Percentiles rank a stretch among this genome's conserved stretches.
Conservation (phyloP, 2,113 vertebrate species). For the Pterophyllum scalare region DNA sequence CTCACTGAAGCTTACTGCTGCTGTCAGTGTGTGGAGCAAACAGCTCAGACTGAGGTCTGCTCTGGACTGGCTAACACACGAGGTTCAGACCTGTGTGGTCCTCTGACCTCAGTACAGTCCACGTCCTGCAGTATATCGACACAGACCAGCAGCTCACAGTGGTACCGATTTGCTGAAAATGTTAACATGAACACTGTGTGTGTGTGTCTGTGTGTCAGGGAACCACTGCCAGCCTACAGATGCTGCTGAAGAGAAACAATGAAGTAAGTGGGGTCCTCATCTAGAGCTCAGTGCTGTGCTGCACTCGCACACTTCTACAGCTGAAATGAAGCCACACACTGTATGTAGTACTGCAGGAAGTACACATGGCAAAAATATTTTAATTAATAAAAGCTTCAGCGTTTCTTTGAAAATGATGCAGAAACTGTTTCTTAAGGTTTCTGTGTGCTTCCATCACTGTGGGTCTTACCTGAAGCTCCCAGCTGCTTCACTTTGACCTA, state of each 20-base stretch:
- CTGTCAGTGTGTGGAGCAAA: too few relatives aligned
- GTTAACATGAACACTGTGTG: background rate
- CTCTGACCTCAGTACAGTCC: background rate
- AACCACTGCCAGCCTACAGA: constrained; percentile 85
- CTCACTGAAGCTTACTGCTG: too few relatives aligned
- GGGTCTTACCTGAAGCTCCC: background rate
- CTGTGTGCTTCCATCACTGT: background rate
- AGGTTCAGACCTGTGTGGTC: background rate
- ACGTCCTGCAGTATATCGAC: background rate
- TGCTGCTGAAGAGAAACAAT: constrained; percentile 88
- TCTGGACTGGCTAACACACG: too few relatives aligned
- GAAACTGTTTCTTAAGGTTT: background rate
- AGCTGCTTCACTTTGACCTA: too few relatives aligned
- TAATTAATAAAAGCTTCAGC: background rate
- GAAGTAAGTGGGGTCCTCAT: constrained; percentile 81
- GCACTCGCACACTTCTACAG: too few relatives aligned
- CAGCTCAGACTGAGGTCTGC: too few relatives aligned
- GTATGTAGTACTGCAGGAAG: too few relatives aligned
- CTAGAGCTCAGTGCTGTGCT: too few relatives aligned
- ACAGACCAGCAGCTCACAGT: background rate
- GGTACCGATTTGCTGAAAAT: background rate
- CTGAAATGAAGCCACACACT: too few relatives aligned
- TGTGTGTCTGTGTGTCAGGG: constrained; percentile 75
- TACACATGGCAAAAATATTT: background rate
- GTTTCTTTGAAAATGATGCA: background rate